Conservation (phyloP, 2,888 invertebrate species). For the Gari tellinella region DNA sequence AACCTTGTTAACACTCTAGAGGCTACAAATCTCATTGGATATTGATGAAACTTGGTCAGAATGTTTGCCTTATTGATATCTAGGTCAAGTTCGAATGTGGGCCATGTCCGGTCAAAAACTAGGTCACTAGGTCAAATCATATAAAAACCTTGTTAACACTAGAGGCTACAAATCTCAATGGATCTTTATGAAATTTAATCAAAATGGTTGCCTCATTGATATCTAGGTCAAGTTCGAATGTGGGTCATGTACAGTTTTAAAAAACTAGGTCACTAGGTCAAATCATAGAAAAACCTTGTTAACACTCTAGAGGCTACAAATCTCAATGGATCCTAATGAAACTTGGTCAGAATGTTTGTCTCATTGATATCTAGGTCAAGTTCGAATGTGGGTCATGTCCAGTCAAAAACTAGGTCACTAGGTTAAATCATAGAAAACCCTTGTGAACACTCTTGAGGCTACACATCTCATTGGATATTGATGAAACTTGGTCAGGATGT, state of each 20-base stretch:
- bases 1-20: constrained; percentile 3
- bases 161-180: background rate
- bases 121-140: background rate
- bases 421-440: no score
- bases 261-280: no score
- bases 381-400: no score
- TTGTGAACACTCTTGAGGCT: no score
- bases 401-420: no score
- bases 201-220: background rate
- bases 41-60: constrained; percentile 5
- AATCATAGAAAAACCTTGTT: no score
- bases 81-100: background rate
- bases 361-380: no score
- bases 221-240: background rate
- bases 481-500: no score
- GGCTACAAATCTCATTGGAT: background rate
- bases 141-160: background rate
- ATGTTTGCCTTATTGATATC: background rate
- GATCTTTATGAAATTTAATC: constrained; percentile 1
- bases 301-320: background rate
- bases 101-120: constrained; percentile 4
- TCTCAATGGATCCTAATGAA: no score
- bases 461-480: no score
- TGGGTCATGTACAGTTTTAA: background rate
- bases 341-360: no score